Evolutionary conservation across 2,797 vertebrate species (phyloP).

Genomic region (Hephaestus fuliginosus): DNA sequence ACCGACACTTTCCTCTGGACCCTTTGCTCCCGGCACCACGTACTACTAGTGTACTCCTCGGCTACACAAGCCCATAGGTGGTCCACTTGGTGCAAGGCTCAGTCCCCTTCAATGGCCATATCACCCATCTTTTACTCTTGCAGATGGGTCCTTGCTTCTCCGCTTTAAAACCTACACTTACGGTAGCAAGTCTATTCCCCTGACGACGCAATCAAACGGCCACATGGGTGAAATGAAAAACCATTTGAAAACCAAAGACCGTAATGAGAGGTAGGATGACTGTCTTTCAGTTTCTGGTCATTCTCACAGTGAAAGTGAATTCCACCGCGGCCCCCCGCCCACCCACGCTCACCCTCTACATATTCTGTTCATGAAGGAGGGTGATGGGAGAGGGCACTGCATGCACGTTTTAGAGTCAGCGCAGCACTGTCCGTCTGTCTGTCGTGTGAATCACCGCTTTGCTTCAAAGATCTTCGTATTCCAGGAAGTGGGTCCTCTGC

Average conservation of each 20-base stretch:
- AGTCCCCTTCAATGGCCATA: slow-evolving; percentile 37
- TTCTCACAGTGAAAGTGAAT: slow-evolving; percentile 77
- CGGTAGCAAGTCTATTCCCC: slow-evolving; percentile 18
- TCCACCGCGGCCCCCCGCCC: slow-evolving; percentile 56
- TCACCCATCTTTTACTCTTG: slow-evolving; percentile 28
- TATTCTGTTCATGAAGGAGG: slow-evolving; percentile 68
- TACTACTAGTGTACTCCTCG: slow-evolving; percentile 13
- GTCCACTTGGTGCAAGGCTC: slow-evolving; percentile 55
- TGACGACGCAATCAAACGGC: slow-evolving; percentile 22
- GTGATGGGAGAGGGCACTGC: slow-evolving; percentile 66
- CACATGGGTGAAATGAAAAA: slow-evolving; percentile 69
- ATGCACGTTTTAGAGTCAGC: slow-evolving; percentile 60
- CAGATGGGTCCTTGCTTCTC: slow-evolving; percentile 43
- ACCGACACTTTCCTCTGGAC: slow-evolving; percentile 26
- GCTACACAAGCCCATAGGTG: slow-evolving; percentile 34
- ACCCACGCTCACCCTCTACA: slow-evolving; percentile 56
- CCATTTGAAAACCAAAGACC: slow-evolving; percentile 68
- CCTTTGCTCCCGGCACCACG: slow-evolving; percentile 38
- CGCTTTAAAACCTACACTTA: slow-evolving; percentile 35
- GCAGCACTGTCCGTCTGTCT: slow-evolving; percentile 51
- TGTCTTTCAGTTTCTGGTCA: slow-evolving; percentile 75
- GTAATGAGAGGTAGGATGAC: slow-evolving; percentile 84
- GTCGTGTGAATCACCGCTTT: slow-evolving; percentile 47
- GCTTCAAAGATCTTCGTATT: slow-evolving; percentile 86
- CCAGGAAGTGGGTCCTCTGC: slow-evolving; percentile 93